These are phyloP conservation scores for Indri indri DNA, from an alignment of 2,113 vertebrate genomes.

Conservation along the genomic window DNA sequence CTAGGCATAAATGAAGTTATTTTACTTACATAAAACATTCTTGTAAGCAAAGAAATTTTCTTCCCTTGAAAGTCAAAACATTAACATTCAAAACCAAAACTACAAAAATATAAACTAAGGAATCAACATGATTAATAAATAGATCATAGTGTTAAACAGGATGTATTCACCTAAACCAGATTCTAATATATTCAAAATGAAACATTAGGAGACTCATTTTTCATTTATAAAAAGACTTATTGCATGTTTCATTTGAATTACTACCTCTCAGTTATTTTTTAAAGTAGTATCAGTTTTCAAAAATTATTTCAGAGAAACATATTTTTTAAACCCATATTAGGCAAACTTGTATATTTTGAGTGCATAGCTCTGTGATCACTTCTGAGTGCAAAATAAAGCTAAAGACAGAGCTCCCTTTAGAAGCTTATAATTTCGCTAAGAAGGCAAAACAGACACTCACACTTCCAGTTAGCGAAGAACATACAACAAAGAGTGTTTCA, in stretches of 20 bases:
- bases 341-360: background rate
- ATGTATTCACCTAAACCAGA: background rate
- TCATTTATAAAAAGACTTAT: conserved; percentile 1
- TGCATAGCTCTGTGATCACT: background rate
- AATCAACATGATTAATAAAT: background rate
- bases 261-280: background rate
- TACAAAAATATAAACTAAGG: background rate
- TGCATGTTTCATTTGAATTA: background rate
- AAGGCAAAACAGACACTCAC: background rate
- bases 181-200: background rate
- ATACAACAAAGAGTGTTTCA: background rate
- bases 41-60: conserved; percentile 1
- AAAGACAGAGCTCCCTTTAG: background rate
- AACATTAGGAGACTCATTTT: background rate
- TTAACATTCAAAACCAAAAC: conserved; percentile 16
- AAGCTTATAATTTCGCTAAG: background rate
- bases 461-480: background rate
- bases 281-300: background rate
- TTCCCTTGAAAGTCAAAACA: background rate
- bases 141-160: background rate
- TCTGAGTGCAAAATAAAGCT: background rate
- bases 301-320: conserved; percentile 15
- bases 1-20: background rate
- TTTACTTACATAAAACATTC: background rate
- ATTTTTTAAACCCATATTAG: background rate